Percentiles rank a stretch among this genome's conserved stretches.
Evolutionary conservation across 1,140 invertebrate species (phyloP).

Genomic region (Heliconius hermathena): DNA sequence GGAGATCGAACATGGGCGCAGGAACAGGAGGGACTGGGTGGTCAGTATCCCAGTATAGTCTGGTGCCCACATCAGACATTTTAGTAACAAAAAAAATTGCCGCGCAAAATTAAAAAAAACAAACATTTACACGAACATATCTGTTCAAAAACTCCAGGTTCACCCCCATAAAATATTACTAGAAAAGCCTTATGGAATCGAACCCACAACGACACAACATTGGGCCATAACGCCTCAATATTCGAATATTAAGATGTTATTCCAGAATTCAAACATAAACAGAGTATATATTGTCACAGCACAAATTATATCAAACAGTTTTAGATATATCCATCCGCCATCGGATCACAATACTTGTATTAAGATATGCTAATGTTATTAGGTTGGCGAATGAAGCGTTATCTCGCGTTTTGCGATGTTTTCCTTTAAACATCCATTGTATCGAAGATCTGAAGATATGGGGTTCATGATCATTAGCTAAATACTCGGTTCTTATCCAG

Average conservation of each 20-base stretch:
- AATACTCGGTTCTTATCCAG: conserved; percentile 18
- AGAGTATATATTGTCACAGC: conserved; percentile 5
- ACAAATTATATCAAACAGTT: neutral
- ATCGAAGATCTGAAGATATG: conserved; percentile 48
- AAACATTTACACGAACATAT: too few relatives aligned
- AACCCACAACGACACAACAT: too few relatives aligned
- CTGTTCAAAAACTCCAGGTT: too few relatives aligned
- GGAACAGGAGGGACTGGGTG: too few relatives aligned
- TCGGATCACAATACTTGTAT: conserved; percentile 42
- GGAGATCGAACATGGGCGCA: too few relatives aligned
- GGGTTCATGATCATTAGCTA: conserved; percentile 43
- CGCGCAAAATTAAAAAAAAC: too few relatives aligned
- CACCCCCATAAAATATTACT: too few relatives aligned
- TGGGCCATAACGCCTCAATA: too few relatives aligned
- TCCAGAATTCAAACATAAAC: conserved; percentile 4
- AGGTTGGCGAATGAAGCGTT: conserved; percentile 50
- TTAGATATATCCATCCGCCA: neutral
- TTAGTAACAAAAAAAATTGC: too few relatives aligned
- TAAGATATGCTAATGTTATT: conserved; percentile 73
- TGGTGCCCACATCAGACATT: too few relatives aligned
- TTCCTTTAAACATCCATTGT: conserved; percentile 50
- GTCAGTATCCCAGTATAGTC: too few relatives aligned
- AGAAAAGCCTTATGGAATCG: too few relatives aligned
- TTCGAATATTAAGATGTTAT: neutral
- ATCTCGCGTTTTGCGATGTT: conserved; percentile 50